Percentiles rank a stretch among this genome's conserved stretches.
phyloP scores from a whole-genome alignment of 1,140 invertebrate species.

The Dreissena polymorpha region DNA sequence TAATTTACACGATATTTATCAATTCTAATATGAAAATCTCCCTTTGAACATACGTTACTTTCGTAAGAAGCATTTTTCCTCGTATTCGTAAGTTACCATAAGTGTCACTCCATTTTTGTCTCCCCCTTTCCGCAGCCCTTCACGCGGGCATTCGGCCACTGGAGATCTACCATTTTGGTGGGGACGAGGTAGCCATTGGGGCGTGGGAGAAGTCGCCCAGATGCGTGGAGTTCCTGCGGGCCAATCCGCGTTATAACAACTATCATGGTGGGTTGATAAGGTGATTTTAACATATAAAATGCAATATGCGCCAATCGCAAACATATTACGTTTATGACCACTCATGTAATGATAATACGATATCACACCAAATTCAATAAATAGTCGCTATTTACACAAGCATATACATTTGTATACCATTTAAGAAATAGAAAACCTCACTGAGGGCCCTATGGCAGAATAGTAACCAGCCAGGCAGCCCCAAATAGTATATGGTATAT shows the following conservation, averaged over 20 bases:
- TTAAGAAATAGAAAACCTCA: too few relatives aligned
- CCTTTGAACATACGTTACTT: not conserved
- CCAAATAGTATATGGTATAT: too few relatives aligned
- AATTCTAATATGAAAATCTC: not conserved
- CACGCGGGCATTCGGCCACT: constrained; percentile 61
- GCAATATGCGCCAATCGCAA: too few relatives aligned
- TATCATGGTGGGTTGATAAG: constrained; percentile 21
- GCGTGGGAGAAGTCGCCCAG: constrained; percentile 56
- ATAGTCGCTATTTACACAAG: too few relatives aligned
- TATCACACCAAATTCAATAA: too few relatives aligned
- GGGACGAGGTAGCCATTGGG: constrained; percentile 66
- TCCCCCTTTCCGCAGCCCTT: constrained; percentile 2
- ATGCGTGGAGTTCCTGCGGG: constrained; percentile 25
- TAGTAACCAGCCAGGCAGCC: too few relatives aligned
- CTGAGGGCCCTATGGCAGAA: too few relatives aligned
- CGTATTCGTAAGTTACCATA: not conserved
- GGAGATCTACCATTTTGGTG: constrained; percentile 65
- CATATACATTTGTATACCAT: too few relatives aligned
- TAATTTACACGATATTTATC: not conserved
- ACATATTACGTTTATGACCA: too few relatives aligned
- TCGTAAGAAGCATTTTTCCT: not conserved
- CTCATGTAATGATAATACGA: too few relatives aligned
- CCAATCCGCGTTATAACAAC: constrained; percentile 13
- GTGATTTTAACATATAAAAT: not conserved
- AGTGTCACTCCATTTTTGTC: not conserved